phyloP scores from a whole-genome alignment of 2,888 invertebrate genomes.

The Sinohyriopsis cumingii region DNA sequence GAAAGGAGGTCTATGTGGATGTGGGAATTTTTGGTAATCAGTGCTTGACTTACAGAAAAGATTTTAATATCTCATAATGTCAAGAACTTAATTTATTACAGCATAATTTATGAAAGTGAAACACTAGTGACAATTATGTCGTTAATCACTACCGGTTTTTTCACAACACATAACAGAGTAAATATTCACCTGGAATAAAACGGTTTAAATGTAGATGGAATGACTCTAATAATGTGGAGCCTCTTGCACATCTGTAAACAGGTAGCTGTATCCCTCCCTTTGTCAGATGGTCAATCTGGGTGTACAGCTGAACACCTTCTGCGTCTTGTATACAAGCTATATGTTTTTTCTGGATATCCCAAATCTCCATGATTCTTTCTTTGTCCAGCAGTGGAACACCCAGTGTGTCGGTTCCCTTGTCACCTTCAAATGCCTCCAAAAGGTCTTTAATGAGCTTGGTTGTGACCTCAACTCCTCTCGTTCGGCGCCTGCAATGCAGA shows the following conservation, averaged over 20 bases:
- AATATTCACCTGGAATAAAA: conserved; percentile 22
- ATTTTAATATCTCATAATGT: too few species aligned
- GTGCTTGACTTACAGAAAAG: too few species aligned
- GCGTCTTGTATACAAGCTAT: conserved; percentile 43
- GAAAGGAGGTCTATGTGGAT: too few species aligned
- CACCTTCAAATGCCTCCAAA: conserved; percentile 21
- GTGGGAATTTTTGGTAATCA: too few species aligned
- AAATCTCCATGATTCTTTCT: conserved; percentile 24
- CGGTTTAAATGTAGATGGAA: conserved; percentile 31
- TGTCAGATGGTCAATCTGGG: conserved; percentile 9
- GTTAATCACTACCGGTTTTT: too few species aligned
- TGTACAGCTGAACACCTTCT: conserved; percentile 23
- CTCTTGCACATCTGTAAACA: conserved; percentile 28
- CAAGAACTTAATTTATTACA: too few species aligned
- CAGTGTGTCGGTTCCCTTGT: conserved; percentile 23
- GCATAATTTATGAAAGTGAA: too few species aligned
- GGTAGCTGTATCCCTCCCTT: conserved; percentile 24
- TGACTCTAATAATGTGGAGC: conserved; percentile 34
- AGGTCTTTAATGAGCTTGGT: conserved; percentile 22
- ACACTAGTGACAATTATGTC: too few species aligned
- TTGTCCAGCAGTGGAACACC: conserved; percentile 36
- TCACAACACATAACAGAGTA: too few species aligned
- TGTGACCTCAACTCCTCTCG: conserved; percentile 31
- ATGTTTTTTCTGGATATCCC: conserved; percentile 34
- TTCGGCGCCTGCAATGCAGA: conserved; percentile 31